Evolutionary conservation across 2,797 vertebrate genomes (phyloP).

Genomic region (Agapornis canus): DNA sequence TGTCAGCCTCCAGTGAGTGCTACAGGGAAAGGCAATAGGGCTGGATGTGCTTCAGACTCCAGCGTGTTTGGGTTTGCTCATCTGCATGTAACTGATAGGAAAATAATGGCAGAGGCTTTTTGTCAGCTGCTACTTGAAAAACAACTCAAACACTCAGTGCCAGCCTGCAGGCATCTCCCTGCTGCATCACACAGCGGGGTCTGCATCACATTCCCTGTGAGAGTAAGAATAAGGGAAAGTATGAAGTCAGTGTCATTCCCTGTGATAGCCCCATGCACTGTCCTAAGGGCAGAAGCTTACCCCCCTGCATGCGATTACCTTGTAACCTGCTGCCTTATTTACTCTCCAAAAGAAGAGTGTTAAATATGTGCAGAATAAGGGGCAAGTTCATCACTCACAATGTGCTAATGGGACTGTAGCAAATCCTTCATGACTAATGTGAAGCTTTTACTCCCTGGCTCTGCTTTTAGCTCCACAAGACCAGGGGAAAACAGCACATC

Average conservation of each 20-base stretch:
- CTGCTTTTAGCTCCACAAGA: background rate
- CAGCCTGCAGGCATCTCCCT: background rate
- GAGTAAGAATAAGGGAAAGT: background rate
- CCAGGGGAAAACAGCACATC: background rate
- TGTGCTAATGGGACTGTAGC: background rate
- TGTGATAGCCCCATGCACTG: background rate
- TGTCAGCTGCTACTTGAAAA: background rate
- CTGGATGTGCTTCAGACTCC: background rate
- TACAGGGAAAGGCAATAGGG: rapidly evolving
- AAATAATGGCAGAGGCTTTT: background rate
- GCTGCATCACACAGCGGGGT: background rate
- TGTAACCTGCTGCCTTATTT: background rate
- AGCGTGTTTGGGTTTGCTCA: rapidly evolving
- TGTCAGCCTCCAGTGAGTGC: rapidly evolving
- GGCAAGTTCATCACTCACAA: background rate
- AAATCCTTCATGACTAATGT: background rate
- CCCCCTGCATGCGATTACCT: rapidly evolving
- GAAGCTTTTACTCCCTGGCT: background rate
- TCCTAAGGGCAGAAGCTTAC: background rate
- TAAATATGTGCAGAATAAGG: background rate
- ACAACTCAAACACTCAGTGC: background rate
- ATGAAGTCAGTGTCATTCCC: rapidly evolving
- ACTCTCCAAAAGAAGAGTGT: background rate
- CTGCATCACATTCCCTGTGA: background rate
- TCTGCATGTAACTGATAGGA: background rate